Evolutionary conservation across 2,888 invertebrate genomes (phyloP), one percentile per base, ranked within the genome.

Genomic region (Euzetes globulus): DNA sequence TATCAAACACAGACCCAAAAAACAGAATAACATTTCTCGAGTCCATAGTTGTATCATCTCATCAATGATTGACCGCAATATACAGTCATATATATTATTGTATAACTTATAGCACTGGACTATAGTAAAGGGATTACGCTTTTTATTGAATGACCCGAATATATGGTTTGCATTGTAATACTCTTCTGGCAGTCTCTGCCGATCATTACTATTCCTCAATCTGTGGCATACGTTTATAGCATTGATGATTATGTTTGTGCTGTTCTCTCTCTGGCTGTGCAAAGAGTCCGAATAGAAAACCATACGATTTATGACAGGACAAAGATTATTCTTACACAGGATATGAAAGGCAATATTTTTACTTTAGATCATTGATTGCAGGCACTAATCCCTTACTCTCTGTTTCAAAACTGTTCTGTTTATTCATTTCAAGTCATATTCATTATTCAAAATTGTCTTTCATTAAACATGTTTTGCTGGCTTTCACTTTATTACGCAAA

Each of bases 161-260:
- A 68, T 68, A 68, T 68, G 68, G 68, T 41, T 68, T 41, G 68
- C 68, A 68, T 68, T 68, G 68, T 68, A 68, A 68, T 68, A 68
- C 13, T 19, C 19, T 41, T 41, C 41, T 41, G 41, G 41, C 11
- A 41, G 41, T 41, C 41, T 41, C 27, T 58, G 58, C 19, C 19
- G 19, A 41, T 68, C 68, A 68, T 68, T 68, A 45, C 68, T 68
- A 68, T 68, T 68, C 63, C 60, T 68, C 41, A 68, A 68, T 68
- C 68, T 41, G 41, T 68, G 41, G 33, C 63, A 29, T 60, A 41
- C 68, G 68, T 68, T 68, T 68, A 68, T 68, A 29, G 68, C 68
- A 68, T 68, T 29, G 68, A 45, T 29, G 68, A 68, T 37, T 37
- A 63, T 68, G 68, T 60, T 25, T 41, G 52, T n/a, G 52, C 52